Conservation (phyloP, 2,113 vertebrate species). For the Mesembrinibis cayennensis region DNA sequence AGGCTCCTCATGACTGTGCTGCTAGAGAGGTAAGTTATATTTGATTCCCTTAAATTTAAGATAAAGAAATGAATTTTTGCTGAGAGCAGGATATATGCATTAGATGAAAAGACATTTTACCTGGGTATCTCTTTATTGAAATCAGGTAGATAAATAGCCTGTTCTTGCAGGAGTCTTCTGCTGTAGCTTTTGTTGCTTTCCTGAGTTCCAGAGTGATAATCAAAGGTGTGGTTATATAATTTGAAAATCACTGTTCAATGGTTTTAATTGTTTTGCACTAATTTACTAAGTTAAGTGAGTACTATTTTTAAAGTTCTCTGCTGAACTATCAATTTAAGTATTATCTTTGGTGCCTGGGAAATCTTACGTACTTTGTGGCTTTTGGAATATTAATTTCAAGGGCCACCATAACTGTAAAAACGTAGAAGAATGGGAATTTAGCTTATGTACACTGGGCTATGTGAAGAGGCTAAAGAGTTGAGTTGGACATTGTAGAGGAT, state of each 20-base stretch:
- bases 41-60: neutral
- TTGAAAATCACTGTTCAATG: neutral
- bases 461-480: neutral
- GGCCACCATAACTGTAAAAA: neutral
- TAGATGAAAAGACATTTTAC: neutral
- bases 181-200: neutral
- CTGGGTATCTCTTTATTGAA: neutral
- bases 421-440: neutral
- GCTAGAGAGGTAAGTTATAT: slow-evolving; percentile 87
- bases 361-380: neutral
- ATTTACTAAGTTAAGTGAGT: neutral
- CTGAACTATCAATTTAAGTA: neutral
- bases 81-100: neutral
- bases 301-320: neutral
- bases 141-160: neutral
- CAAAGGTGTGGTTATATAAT: neutral
- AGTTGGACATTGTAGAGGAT: neutral
- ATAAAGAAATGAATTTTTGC: neutral
- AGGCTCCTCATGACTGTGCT: slow-evolving; percentile 95
- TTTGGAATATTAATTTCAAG: neutral
- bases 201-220: neutral
- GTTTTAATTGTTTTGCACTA: neutral
- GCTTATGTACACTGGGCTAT: rapidly evolving
- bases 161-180: neutral
- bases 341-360: neutral